phyloP scores from a whole-genome alignment of 2,888 invertebrate genomes.

The Tetrapedia diversipes region DNA sequence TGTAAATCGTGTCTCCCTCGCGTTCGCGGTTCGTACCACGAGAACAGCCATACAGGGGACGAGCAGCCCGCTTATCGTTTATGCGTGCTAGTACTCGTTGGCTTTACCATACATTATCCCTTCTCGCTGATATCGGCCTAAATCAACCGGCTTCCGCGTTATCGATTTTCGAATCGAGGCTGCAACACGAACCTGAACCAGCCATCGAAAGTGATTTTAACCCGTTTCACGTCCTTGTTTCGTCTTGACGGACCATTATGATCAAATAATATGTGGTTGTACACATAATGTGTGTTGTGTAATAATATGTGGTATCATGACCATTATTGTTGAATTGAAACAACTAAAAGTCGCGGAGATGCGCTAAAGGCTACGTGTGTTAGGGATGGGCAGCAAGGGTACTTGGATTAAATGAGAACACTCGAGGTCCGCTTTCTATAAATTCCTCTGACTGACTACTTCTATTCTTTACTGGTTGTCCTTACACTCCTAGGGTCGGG shows the following conservation, averaged over 20 bases:
- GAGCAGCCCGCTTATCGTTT: slow-evolving; percentile 67
- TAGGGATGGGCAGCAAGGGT: no score
- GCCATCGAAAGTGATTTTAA: slow-evolving; percentile 56
- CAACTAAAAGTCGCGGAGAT: no score
- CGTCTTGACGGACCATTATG: slow-evolving; percentile 7
- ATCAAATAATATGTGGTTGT: slow-evolving; percentile 24
- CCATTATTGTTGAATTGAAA: no score
- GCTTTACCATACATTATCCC: slow-evolving; percentile 70
- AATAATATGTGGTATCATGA: no score
- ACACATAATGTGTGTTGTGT: no score
- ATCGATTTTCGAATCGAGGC: slow-evolving; percentile 65
- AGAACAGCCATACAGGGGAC: slow-evolving; percentile 50
- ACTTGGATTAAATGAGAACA: no score
- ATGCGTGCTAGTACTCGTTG: slow-evolving; percentile 70
- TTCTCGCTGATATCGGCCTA: slow-evolving; percentile 64
- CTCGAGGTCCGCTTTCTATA: no score
- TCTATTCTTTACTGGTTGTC: no score
- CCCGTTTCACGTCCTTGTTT: slow-evolving; percentile 28
- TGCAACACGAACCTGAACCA: neutral
- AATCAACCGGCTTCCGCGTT: slow-evolving; percentile 62
- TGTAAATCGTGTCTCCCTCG: slow-evolving; percentile 69
- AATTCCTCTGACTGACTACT: no score
- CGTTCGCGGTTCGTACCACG: slow-evolving; percentile 65
- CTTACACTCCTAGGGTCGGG: no score
- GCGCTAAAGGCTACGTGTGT: no score